Percentiles rank a stretch among this genome's conserved stretches.
phyloP scores from a whole-genome alignment of 2,113 vertebrate species.

The Microcebus lehilahytsara region DNA sequence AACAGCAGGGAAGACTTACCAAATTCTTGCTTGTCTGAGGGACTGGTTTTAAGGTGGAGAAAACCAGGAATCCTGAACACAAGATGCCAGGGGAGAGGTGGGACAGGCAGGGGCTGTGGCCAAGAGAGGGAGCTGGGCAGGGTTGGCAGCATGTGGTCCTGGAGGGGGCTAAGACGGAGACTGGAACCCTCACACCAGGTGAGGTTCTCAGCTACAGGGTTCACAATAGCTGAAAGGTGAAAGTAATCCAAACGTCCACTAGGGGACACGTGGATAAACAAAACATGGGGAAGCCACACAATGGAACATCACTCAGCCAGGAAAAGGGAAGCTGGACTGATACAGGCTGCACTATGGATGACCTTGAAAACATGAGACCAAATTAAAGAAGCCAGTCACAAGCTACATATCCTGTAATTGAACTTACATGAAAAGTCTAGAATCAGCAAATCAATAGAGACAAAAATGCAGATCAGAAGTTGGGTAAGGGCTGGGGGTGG shows the following conservation, averaged over 20 bases:
- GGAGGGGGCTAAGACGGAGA: not conserved
- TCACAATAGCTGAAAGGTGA: not conserved
- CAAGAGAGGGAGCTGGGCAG: not conserved
- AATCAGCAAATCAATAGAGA: not conserved
- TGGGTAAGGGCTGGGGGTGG: too few species aligned
- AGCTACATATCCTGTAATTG: too few species aligned
- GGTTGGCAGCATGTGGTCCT: not conserved
- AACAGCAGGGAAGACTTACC: not conserved
- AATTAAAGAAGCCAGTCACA: not conserved
- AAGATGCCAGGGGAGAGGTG: not conserved
- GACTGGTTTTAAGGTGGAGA: not conserved
- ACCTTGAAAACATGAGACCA: not conserved
- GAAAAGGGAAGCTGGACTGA: not conserved
- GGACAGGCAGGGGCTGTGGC: fast-evolving
- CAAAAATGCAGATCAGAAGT: not conserved
- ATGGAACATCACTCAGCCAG: fast-evolving
- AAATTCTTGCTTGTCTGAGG: not conserved
- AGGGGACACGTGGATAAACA: not conserved
- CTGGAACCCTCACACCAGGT: too few species aligned
- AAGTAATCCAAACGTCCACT: not conserved
- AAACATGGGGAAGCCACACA: fast-evolving
- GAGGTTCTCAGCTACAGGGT: not conserved
- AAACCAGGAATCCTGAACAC: not conserved
- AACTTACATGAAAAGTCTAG: not conserved
- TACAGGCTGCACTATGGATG: not conserved